Percentiles rank a stretch among this genome's conserved stretches.
phyloP scores from a whole-genome alignment of 1,140 invertebrate genomes.

The Proctacanthus coquilletti region DNA sequence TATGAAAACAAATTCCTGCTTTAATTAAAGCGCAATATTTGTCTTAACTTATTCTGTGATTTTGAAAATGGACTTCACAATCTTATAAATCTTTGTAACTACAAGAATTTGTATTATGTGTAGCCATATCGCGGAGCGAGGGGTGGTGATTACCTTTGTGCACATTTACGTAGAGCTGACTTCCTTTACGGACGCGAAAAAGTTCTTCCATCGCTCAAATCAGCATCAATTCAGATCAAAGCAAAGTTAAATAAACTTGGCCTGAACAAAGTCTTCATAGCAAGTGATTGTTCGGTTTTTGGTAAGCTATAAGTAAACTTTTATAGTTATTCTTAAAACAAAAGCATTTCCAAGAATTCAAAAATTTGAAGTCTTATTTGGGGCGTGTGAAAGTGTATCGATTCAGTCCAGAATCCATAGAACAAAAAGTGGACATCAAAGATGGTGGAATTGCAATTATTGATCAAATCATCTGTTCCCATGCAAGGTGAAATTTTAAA shows the following conservation, averaged over 20 bases:
- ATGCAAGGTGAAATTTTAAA: slow-evolving; percentile 42
- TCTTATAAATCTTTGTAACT: too few relatives aligned
- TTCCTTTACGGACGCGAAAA: slow-evolving; percentile 50
- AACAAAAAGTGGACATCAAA: slow-evolving; percentile 36
- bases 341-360: slow-evolving; percentile 9
- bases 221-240: slow-evolving; percentile 54
- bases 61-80: too few relatives aligned
- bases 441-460: slow-evolving; percentile 88
- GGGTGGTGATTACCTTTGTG: slow-evolving; percentile 64
- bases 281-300: slow-evolving; percentile 51
- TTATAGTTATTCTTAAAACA: slow-evolving; percentile 3
- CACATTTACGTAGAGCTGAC: slow-evolving; percentile 69
- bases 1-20: too few relatives aligned
- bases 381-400: slow-evolving; percentile 16
- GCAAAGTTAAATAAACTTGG: slow-evolving; percentile 40
- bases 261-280: slow-evolving; percentile 54
- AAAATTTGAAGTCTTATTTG: slow-evolving; percentile 23
- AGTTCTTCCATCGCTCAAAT: slow-evolving; percentile 50
- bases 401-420: slow-evolving; percentile 19
- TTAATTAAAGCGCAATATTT: too few relatives aligned
- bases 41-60: too few relatives aligned
- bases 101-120: neutral
- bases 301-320: slow-evolving; percentile 14
- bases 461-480: slow-evolving; percentile 90
- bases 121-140: slow-evolving; percentile 30